These are phyloP conservation scores for Conus betulinus DNA, from an alignment of 1,140 invertebrate species.

Conservation along the genomic window DNA sequence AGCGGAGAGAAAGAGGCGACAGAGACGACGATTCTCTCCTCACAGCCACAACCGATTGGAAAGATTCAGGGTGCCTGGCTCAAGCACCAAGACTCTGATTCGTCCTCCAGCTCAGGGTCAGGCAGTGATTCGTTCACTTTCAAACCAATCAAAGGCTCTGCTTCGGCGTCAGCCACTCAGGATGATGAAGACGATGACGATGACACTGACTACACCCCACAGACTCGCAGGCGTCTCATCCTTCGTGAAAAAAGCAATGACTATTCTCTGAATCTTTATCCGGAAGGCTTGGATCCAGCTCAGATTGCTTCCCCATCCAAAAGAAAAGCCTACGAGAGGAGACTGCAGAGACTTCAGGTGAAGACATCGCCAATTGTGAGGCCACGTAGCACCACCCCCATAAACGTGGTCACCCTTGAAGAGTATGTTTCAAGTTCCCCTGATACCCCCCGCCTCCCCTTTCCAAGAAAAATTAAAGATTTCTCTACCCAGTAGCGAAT, in stretches of 20 bases:
- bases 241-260: constrained; percentile 36
- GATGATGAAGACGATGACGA: constrained; percentile 46
- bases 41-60: constrained; percentile 13
- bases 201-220: constrained; percentile 29
- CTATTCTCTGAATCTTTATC: constrained; percentile 37
- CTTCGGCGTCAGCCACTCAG: constrained; percentile 31
- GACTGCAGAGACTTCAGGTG: constrained; percentile 77
- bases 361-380: constrained; percentile 90
- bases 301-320: constrained; percentile 61
- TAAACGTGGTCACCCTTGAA: constrained; percentile 86
- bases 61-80: constrained; percentile 31
- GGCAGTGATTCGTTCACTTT: constrained; percentile 47
- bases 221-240: constrained; percentile 7
- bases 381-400: constrained; percentile 89
- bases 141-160: constrained; percentile 19
- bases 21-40: background rate
- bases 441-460: constrained; percentile 55
- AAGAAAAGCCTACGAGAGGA: constrained; percentile 68
- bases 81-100: constrained; percentile 35
- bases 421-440: constrained; percentile 79
- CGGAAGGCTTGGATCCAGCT: constrained; percentile 49
- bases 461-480: constrained; percentile 70
- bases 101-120: constrained; percentile 52
- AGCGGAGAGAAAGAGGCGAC: background rate
- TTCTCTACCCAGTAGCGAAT: constrained; percentile 67